A percentile compares a stretch with the other conserved stretches of the same genome.
Conservation (phyloP, 1,140 invertebrate species). For the Nasonia longicornis region DNA sequence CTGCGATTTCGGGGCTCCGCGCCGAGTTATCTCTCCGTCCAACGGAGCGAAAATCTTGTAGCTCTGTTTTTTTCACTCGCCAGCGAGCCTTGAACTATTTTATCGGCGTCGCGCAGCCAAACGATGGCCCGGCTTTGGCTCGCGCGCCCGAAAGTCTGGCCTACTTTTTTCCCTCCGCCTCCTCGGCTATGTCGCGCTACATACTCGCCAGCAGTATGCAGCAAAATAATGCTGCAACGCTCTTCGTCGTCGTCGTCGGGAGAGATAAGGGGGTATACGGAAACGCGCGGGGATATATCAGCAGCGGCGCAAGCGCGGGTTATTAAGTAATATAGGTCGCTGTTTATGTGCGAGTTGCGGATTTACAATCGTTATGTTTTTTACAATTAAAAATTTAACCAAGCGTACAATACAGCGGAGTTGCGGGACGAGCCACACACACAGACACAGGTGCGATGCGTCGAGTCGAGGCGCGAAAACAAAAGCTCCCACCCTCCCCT, state of each 20-base stretch:
- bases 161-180: constrained; percentile 2
- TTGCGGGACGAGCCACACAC: neutral
- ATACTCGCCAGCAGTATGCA: neutral
- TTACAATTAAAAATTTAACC: neutral
- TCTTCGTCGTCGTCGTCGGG: too few relatives aligned
- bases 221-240: neutral
- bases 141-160: neutral
- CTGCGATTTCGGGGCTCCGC: neutral
- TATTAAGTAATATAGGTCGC: too few relatives aligned
- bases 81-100: constrained; percentile 7
- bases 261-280: neutral
- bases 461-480: neutral
- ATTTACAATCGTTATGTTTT: too few relatives aligned
- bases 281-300: neutral
- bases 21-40: neutral
- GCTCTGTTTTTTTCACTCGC: neutral
- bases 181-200: neutral
- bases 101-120: constrained; percentile 8
- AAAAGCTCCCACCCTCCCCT: neutral
- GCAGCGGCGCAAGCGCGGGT: too few relatives aligned
- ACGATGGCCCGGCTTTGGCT: neutral
- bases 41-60: neutral
- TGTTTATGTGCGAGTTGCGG: too few relatives aligned
- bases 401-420: neutral
- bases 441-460: neutral